phyloP scores from a whole-genome alignment of 2,888 invertebrate genomes.

The Marronus borbonicus region DNA sequence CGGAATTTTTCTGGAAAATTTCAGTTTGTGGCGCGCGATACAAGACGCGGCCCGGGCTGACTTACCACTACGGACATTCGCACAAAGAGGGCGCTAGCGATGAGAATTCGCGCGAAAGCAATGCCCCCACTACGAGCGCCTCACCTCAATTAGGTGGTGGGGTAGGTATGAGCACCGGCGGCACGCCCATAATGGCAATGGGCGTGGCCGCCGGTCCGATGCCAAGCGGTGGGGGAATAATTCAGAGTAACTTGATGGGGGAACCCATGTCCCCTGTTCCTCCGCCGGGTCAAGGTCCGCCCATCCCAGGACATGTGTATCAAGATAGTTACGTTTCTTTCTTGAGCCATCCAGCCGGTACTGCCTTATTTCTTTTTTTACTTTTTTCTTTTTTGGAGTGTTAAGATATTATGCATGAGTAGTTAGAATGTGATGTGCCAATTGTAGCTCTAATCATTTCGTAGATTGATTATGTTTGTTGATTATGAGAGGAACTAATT shows the following conservation, averaged over 20 bases:
- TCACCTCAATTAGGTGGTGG: constrained; percentile 58
- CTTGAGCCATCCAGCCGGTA: constrained; percentile 76
- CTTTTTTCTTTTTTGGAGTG: constrained; percentile 62
- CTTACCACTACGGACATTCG: constrained; percentile 95
- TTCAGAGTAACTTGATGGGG: constrained; percentile 59
- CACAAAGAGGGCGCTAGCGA: constrained; percentile 78
- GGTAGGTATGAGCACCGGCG: constrained; percentile 54
- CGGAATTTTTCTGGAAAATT: constrained; percentile 64
- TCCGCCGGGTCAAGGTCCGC: constrained; percentile 60
- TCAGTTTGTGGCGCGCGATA: constrained; percentile 96
- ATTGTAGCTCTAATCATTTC: constrained; percentile 45
- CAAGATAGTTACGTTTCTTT: constrained; percentile 81
- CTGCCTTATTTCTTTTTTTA: constrained; percentile 66
- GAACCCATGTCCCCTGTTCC: constrained; percentile 63
- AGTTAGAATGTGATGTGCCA: constrained; percentile 56
- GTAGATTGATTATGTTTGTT: constrained; percentile 43
- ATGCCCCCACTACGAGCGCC: constrained; percentile 65
- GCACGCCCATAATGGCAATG: constrained; percentile 54
- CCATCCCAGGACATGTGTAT: constrained; percentile 72
- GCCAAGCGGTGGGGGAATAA: constrained; percentile 51
- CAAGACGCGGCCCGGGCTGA: constrained; percentile 96
- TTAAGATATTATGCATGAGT: constrained; percentile 66
- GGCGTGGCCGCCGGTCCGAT: constrained; percentile 53
- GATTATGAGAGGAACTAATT: constrained; percentile 37
- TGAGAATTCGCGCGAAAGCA: constrained; percentile 70